phyloP scores from a whole-genome alignment of 2,113 vertebrate species.

The Tricholaema leucomelas region DNA sequence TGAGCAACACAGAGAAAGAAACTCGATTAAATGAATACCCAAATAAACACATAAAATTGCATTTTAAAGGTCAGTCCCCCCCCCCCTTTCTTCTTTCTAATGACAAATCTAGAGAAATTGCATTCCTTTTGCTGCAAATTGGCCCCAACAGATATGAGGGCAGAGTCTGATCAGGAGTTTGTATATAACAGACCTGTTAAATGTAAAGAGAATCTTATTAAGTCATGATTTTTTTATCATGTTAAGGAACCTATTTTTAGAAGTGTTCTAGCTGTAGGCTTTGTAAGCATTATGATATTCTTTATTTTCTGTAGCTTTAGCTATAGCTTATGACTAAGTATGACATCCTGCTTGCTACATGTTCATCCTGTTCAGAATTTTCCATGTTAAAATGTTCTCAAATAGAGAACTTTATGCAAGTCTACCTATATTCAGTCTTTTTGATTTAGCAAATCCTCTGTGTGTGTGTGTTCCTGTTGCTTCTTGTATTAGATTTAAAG shows the following conservation, averaged over 20 bases:
- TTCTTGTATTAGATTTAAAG: not conserved
- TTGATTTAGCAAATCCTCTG: not conserved
- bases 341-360: not conserved
- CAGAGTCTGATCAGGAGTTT: not conserved
- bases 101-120: not conserved
- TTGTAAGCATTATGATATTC: not conserved
- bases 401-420: not conserved
- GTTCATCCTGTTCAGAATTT: not conserved
- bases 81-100: not conserved
- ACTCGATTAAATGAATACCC: not conserved
- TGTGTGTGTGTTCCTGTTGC: not conserved
- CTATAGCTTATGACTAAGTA: slow-evolving; percentile 20
- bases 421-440: not conserved
- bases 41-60: not conserved
- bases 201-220: slow-evolving; percentile 5
- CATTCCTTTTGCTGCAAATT: not conserved
- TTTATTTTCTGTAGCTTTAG: slow-evolving; percentile 22
- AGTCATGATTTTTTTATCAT: not conserved
- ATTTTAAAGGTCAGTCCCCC: not conserved
- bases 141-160: not conserved
- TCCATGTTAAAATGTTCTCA: not conserved
- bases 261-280: slow-evolving; percentile 6
- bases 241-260: slow-evolving; percentile 14
- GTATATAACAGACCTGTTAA: slow-evolving; percentile 22
- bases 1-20: not conserved